Conservation (phyloP, 2,113 vertebrate genomes). For the Eublepharis macularius region DNA sequence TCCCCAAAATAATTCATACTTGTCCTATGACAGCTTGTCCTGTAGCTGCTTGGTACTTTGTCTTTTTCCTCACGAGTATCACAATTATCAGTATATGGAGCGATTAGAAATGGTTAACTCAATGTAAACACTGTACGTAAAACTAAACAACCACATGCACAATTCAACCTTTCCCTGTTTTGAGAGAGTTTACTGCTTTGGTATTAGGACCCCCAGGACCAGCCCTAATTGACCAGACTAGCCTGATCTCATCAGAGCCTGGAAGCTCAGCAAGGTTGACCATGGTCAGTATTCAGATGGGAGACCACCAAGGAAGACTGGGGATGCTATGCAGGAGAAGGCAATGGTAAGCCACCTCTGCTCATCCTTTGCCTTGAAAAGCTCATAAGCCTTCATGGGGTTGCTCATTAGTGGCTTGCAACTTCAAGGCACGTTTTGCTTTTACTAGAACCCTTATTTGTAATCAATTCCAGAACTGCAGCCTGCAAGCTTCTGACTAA, state of each 20-base stretch:
- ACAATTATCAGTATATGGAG: not conserved
- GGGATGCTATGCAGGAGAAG: too few species aligned
- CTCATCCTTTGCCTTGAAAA: too few species aligned
- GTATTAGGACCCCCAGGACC: conserved; percentile 73
- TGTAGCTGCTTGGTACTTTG: fast-evolving
- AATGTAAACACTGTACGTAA: conserved; percentile 41
- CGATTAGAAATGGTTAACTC: not conserved
- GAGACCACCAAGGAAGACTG: too few species aligned
- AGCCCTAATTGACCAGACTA: too few species aligned
- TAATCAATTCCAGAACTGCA: conserved; percentile 75
- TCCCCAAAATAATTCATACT: conserved; percentile 33
- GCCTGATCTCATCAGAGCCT: too few species aligned
- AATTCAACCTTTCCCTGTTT: conserved; percentile 21
- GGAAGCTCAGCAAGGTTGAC: too few species aligned
- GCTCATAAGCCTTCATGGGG: too few species aligned
- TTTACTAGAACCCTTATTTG: conserved; percentile 74
- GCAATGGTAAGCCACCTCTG: too few species aligned
- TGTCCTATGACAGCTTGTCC: too few species aligned
- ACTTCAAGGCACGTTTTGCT: too few species aligned
- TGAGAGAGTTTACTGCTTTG: conserved; percentile 67
- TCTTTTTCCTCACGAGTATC: not conserved
- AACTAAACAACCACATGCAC: not conserved
- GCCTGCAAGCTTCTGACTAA: conserved; percentile 78
- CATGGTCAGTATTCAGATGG: too few species aligned
- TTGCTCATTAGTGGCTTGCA: too few species aligned